Conservation (phyloP, 2,888 invertebrate species). For the Hanleya hanleyi region DNA sequence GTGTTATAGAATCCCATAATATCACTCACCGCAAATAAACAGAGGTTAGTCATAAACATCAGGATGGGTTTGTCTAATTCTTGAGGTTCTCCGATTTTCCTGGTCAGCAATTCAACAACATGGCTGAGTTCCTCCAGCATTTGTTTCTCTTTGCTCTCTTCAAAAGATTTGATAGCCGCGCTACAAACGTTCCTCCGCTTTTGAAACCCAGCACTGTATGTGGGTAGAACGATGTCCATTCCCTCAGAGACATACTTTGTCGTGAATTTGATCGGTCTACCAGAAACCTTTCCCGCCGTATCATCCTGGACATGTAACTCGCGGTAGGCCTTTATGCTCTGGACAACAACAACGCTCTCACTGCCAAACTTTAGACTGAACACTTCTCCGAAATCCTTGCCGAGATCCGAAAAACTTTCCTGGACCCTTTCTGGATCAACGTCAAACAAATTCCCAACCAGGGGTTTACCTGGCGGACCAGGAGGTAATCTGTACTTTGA, state of each 20-base stretch:
- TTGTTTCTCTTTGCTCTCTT: too few relatives aligned
- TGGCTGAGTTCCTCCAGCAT: too few relatives aligned
- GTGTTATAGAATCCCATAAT: too few relatives aligned
- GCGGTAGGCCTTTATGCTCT: neutral
- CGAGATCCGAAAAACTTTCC: neutral
- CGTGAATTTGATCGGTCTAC: neutral
- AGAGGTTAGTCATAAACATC: too few relatives aligned
- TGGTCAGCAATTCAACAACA: too few relatives aligned
- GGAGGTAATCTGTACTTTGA: too few relatives aligned
- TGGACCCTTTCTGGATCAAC: neutral
- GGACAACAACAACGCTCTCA: neutral
- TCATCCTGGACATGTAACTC: neutral
- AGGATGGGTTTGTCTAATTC: too few relatives aligned
- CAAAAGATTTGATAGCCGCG: too few relatives aligned
- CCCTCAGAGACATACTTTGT: neutral
- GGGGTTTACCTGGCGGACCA: neutral
- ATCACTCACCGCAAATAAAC: too few relatives aligned
- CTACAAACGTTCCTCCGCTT: too few relatives aligned
- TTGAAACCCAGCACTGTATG: too few relatives aligned
- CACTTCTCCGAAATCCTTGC: neutral
- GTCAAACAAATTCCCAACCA: neutral
- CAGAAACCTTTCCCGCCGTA: neutral
- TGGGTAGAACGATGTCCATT: neutral
- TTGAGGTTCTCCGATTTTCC: too few relatives aligned
- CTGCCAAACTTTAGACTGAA: neutral